A percentile compares a stretch with the other conserved stretches of the same genome.
Evolutionary conservation across 1,140 invertebrate genomes (phyloP).

Genomic region (Campoletis sonorensis): DNA sequence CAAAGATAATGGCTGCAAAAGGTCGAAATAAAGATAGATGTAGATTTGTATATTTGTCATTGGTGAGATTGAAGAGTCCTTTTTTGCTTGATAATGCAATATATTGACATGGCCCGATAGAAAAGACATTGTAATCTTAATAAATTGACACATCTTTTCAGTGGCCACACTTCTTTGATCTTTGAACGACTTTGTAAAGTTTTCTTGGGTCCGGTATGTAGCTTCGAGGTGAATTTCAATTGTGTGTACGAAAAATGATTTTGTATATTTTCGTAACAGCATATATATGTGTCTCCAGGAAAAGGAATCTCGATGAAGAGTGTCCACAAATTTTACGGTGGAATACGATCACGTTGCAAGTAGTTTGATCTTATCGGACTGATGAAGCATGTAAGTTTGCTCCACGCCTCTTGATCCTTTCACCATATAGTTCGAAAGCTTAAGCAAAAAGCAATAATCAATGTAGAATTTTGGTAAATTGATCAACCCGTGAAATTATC

Average conservation of each 20-base stretch:
- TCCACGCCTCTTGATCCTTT: neutral
- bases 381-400: neutral
- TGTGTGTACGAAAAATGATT: neutral
- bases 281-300: neutral
- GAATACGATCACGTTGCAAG: neutral
- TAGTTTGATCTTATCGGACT: constrained; percentile 19
- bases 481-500: constrained; percentile 9
- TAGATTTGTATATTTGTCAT: neutral
- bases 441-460: neutral
- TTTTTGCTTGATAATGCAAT: too few species aligned
- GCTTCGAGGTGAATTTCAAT: too few species aligned
- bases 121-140: too few species aligned
- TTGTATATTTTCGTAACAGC: neutral
- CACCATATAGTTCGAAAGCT: neutral
- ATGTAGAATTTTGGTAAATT: constrained; percentile 2
- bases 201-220: too few species aligned
- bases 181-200: too few species aligned
- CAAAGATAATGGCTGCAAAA: neutral
- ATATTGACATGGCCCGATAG: too few species aligned
- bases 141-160: too few species aligned
- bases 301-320: neutral
- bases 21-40: neutral
- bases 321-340: neutral
- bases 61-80: too few species aligned
- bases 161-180: too few species aligned